Conservation (phyloP, 1,140 invertebrate genomes). For the Drosophila suzukii region DNA sequence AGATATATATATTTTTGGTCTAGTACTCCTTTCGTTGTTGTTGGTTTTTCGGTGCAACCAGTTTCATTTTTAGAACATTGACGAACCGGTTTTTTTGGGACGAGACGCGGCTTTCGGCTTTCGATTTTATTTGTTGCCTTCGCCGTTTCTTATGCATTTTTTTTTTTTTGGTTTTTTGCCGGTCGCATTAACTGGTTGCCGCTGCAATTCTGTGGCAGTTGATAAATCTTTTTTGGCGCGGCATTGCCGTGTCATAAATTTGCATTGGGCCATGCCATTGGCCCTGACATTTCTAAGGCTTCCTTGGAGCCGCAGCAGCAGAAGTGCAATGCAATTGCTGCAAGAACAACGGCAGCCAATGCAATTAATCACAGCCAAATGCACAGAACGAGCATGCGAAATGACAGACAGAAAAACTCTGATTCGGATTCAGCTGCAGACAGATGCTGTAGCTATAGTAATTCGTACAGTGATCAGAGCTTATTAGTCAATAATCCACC, state of each 20-base stretch:
- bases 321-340: conserved; percentile 4
- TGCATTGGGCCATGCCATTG: conserved; percentile 82
- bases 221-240: conserved; percentile 75
- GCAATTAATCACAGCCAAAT: conserved; percentile 83
- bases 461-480: conserved; percentile 36
- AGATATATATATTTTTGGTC: conserved; percentile 74
- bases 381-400: conserved; percentile 77
- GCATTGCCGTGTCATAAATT: conserved; percentile 79
- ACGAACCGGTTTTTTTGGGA: conserved; percentile 76
- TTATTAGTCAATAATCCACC: neutral
- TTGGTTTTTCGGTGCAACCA: conserved; percentile 58
- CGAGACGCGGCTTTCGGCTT: conserved; percentile 67
- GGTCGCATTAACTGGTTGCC: conserved; percentile 73
- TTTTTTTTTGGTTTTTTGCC: conserved; percentile 30
- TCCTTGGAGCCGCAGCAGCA: conserved; percentile 57
- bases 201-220: conserved; percentile 63
- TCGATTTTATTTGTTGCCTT: conserved; percentile 80
- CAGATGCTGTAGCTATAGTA: conserved; percentile 56
- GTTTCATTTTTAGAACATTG: conserved; percentile 82
- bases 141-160: conserved; percentile 10
- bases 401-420: conserved; percentile 64
- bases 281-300: conserved; percentile 82
- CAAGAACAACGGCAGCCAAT: conserved; percentile 67
- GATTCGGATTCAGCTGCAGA: conserved; percentile 28
- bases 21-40: conserved; percentile 58